A percentile compares a stretch with the other conserved stretches of the same genome.
Conservation (phyloP, 2,797 vertebrate species). For the Sebastes melanostomus region DNA sequence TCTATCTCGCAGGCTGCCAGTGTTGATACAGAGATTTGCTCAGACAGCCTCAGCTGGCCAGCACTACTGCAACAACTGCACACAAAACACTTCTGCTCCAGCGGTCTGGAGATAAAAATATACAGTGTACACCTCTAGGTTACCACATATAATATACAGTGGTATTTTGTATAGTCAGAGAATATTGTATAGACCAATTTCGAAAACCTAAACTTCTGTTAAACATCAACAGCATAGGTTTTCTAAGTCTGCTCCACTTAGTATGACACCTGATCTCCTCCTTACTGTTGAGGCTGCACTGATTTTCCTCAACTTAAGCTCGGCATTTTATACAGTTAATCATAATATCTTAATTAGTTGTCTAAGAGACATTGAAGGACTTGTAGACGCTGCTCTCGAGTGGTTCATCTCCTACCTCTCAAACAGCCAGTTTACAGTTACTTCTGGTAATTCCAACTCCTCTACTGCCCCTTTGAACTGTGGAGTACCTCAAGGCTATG, state of each 20-base stretch:
- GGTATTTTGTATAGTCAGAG: neutral
- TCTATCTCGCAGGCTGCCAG: conserved; percentile 2
- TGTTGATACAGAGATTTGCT: conserved; percentile 12
- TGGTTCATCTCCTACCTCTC: neutral
- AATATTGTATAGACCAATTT: neutral
- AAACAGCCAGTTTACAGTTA: neutral
- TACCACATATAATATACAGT: neutral
- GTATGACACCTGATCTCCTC: neutral
- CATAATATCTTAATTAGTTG: neutral
- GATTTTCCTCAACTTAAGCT: no score
- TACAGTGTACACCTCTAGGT: neutral
- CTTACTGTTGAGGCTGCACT: neutral
- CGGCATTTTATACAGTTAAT: no score
- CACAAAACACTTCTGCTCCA: neutral
- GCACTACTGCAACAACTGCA: neutral
- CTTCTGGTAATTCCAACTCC: neutral
- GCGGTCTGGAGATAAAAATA: neutral
- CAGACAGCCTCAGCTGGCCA: conserved; percentile 1
- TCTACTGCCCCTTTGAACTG: neutral
- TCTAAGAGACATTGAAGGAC: neutral
- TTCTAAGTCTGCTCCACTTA: neutral
- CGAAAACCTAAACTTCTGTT: neutral
- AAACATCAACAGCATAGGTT: neutral
- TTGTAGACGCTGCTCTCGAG: neutral
- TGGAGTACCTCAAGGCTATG: neutral